Evolutionary conservation across 2,797 vertebrate species (phyloP).

Genomic region (Astyanax mexicanus): DNA sequence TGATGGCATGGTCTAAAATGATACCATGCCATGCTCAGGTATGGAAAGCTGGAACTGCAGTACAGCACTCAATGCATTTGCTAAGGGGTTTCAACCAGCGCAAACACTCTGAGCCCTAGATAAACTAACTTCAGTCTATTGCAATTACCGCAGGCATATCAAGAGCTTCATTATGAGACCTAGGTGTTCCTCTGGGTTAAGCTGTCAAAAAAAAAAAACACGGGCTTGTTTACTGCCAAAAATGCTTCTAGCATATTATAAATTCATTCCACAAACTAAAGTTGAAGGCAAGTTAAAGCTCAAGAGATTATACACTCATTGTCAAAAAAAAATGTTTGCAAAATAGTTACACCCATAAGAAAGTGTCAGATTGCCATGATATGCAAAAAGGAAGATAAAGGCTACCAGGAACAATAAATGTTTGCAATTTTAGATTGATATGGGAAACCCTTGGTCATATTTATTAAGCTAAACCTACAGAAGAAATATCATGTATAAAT

Average conservation of each 20-base stretch:
- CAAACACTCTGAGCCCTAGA: conserved; percentile 12
- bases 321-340: background rate
- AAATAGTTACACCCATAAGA: no score
- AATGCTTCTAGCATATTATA: background rate
- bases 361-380: no score
- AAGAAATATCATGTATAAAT: no score
- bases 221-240: background rate
- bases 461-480: no score
- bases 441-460: no score
- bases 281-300: background rate
- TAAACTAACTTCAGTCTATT: conserved; percentile 12
- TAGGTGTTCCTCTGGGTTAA: conserved; percentile 10
- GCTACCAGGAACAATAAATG: no score
- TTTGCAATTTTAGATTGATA: no score
- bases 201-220: background rate
- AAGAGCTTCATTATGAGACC: background rate
- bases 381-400: no score
- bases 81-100: conserved; percentile 1
- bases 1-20: no score
- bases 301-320: background rate
- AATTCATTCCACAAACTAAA: background rate
- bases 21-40: background rate
- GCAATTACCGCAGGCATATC: conserved; percentile 2
- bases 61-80: background rate
- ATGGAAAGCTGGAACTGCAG: background rate